Conservation (phyloP, 2,888 invertebrate genomes). For the Zonitis immaculata region DNA sequence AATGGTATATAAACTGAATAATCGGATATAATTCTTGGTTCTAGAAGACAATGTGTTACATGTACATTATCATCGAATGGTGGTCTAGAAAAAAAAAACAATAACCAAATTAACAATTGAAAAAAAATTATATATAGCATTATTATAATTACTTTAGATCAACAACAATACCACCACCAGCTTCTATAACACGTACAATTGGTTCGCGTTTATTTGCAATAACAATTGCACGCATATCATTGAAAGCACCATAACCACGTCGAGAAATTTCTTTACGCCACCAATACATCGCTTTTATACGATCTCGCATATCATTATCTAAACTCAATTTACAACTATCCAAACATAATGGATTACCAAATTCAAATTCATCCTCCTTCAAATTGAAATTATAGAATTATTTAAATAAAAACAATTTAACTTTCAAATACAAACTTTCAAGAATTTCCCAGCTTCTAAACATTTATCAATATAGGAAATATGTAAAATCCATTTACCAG, state of each 20-base stretch:
- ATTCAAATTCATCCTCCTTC: constrained; percentile 79
- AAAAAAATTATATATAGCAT: neutral
- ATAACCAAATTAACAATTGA: neutral
- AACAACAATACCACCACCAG: constrained; percentile 71
- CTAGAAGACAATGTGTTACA: constrained; percentile 70
- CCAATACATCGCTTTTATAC: constrained; percentile 57
- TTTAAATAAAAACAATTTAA: neutral
- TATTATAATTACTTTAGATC: constrained; percentile 55
- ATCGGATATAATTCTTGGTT: constrained; percentile 46
- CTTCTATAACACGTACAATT: constrained; percentile 65
- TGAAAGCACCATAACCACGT: constrained; percentile 47
- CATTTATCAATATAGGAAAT: constrained; percentile 70
- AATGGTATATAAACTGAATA: constrained; percentile 37
- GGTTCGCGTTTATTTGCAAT: constrained; percentile 57
- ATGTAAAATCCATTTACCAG: constrained; percentile 87
- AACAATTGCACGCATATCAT: constrained; percentile 56
- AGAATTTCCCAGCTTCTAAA: constrained; percentile 55
- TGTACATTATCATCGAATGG: constrained; percentile 54
- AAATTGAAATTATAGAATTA: constrained; percentile 19
- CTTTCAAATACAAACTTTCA: constrained; percentile 53
- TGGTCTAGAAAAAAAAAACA: constrained; percentile 46
- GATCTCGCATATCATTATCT: constrained; percentile 46
- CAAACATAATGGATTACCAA: constrained; percentile 69
- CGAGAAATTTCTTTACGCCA: constrained; percentile 62
- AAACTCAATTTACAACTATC: constrained; percentile 49